Evolutionary conservation across 2,797 vertebrate species (phyloP).

Genomic region (Pangasius macronema): DNA sequence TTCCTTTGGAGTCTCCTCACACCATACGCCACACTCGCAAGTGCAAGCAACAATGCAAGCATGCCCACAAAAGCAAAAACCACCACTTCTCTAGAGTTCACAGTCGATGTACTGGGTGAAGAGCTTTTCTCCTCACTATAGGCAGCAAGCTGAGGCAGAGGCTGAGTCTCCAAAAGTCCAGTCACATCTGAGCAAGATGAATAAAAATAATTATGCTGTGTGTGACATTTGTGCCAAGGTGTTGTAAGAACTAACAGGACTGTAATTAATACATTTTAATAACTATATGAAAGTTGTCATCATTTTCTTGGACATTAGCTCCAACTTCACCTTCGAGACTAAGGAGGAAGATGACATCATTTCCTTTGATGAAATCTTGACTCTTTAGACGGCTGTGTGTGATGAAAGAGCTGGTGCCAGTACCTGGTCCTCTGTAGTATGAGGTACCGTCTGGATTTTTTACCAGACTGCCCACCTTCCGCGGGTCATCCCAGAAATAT

Average conservation of each 20-base stretch:
- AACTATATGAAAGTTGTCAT: neutral
- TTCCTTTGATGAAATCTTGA: conserved; percentile 83
- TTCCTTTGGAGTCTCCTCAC: conserved; percentile 66
- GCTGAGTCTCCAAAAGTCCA: conserved; percentile 68
- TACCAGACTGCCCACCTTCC: conserved; percentile 73
- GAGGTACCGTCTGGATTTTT: conserved; percentile 74
- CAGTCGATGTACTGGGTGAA: neutral
- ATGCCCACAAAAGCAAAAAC: conserved; percentile 69
- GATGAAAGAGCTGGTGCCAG: conserved; percentile 75
- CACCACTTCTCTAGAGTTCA: conserved; percentile 54
- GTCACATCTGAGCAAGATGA: conserved; percentile 75
- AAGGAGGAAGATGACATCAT: conserved; percentile 79
- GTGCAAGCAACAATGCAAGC: conserved; percentile 71
- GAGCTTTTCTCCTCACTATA: conserved; percentile 64
- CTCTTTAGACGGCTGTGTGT: conserved; percentile 76
- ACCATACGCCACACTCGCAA: conserved; percentile 64
- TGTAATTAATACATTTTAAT: neutral
- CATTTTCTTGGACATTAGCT: neutral
- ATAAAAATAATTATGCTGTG: neutral
- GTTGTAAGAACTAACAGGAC: neutral
- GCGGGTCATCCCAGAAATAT: conserved; percentile 82
- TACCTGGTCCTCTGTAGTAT: conserved; percentile 61
- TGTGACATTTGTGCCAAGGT: neutral
- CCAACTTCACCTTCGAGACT: conserved; percentile 79
- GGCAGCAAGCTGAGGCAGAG: conserved; percentile 42